phyloP scores from a whole-genome alignment of 2,113 vertebrate species.

The Piprites chloris region DNA sequence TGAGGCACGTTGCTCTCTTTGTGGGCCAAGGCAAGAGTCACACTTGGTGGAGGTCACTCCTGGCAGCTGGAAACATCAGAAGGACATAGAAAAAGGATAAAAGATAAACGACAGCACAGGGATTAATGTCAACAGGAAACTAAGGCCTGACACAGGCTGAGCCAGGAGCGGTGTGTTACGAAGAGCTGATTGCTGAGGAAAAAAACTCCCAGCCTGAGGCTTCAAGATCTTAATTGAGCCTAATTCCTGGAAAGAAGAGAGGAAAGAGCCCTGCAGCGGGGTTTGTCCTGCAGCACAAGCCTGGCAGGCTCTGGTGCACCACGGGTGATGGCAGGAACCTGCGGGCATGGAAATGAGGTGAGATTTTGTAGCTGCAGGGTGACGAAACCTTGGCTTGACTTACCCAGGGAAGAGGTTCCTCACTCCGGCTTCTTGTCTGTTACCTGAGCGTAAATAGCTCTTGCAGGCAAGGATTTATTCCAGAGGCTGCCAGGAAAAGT shows the following conservation, averaged over 20 bases:
- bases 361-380: neutral
- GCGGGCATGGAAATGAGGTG: neutral
- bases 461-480: neutral
- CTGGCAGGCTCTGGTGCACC: neutral
- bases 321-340: neutral
- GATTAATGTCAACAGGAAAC: constrained; percentile 16
- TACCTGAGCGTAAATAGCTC: neutral
- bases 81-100: neutral
- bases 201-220: neutral
- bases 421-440: neutral
- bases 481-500: neutral
- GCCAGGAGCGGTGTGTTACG: neutral
- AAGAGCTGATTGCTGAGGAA: neutral
- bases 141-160: neutral
- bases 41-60: neutral
- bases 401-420: neutral
- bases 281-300: neutral
- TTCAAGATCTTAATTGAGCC: neutral
- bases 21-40: neutral
- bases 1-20: neutral
- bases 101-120: neutral
- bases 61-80: neutral
- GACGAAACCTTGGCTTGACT: neutral
- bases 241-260: neutral
- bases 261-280: neutral